Evolutionary conservation across 2,113 vertebrate genomes (phyloP).

Genomic region (Apeltes quadracus): DNA sequence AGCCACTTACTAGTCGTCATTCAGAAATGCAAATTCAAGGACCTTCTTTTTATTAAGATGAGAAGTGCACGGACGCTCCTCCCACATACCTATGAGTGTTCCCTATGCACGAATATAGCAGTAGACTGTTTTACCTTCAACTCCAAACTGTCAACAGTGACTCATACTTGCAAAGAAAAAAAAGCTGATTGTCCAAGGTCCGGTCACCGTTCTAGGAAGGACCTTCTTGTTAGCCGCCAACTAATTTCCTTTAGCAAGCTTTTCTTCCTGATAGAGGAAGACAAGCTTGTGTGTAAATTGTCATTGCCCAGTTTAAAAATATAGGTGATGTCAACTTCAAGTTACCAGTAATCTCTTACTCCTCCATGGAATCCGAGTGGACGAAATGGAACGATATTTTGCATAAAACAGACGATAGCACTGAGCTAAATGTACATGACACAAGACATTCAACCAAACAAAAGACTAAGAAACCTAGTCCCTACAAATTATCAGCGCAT

Average conservation of each 20-base stretch:
- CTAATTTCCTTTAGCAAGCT: not conserved
- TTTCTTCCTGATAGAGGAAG: not conserved
- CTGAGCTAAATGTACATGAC: not conserved
- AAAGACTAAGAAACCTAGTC: not conserved
- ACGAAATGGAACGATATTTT: not conserved
- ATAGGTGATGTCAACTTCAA: not conserved
- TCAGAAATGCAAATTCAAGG: slow-evolving; percentile 55
- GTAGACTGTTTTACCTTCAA: slow-evolving; percentile 10
- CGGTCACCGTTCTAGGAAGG: not conserved
- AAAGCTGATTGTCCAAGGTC: not conserved
- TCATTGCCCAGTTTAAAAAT: not conserved
- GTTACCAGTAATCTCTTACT: not conserved
- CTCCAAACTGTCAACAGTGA: slow-evolving; percentile 19
- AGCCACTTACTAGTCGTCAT: slow-evolving; percentile 74
- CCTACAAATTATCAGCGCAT: not conserved
- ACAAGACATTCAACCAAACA: slow-evolving; percentile 19
- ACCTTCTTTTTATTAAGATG: slow-evolving; percentile 18
- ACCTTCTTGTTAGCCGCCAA: not conserved
- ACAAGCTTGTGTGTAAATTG: no score
- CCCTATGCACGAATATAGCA: slow-evolving; percentile 14
- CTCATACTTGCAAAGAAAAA: slow-evolving; percentile 12
- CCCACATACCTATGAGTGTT: slow-evolving; percentile 3
- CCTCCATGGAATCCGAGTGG: not conserved
- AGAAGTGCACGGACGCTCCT: slow-evolving; percentile 5
- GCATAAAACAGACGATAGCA: not conserved